Evolutionary conservation across 2,797 vertebrate genomes (phyloP).

Genomic region (Argyrosomus regius): DNA sequence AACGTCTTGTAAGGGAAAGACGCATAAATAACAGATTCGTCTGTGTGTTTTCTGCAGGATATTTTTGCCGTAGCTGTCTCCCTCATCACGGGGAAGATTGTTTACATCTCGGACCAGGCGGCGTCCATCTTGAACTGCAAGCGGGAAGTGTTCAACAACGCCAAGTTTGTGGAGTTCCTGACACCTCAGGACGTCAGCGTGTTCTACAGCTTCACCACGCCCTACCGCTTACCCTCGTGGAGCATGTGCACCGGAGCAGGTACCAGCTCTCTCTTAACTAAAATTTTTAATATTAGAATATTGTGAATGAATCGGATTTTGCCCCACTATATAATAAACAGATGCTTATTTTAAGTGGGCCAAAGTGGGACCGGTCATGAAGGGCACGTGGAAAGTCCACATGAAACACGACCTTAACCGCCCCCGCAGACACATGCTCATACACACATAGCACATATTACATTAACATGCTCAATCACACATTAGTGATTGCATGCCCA

Average conservation of each 20-base stretch:
- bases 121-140: slow-evolving; percentile 91
- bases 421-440: slow-evolving; percentile 39
- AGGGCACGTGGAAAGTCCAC: slow-evolving; percentile 37
- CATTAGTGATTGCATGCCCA: slow-evolving; percentile 9
- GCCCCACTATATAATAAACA: neutral
- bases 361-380: neutral
- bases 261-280: slow-evolving; percentile 59
- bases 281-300: neutral
- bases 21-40: neutral
- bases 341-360: neutral
- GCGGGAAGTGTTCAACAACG: slow-evolving; percentile 88
- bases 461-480: slow-evolving; percentile 54
- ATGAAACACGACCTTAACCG: slow-evolving; percentile 17
- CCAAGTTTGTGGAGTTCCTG: slow-evolving; percentile 96
- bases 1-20: neutral
- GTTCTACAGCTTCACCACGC: slow-evolving; percentile 95
- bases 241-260: slow-evolving; percentile 91
- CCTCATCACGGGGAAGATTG: slow-evolving; percentile 92
- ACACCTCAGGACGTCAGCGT: slow-evolving; percentile 94
- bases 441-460: slow-evolving; percentile 57
- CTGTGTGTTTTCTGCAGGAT: slow-evolving; percentile 82
- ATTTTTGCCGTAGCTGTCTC: slow-evolving; percentile 95
- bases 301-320: neutral
- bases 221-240: slow-evolving; percentile 93
- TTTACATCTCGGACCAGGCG: slow-evolving; percentile 96